A percentile compares a stretch with the other conserved stretches of the same genome.
These are phyloP conservation scores for Eledona agricola DNA, from an alignment of 2,888 invertebrate species.

Conservation along the genomic window DNA sequence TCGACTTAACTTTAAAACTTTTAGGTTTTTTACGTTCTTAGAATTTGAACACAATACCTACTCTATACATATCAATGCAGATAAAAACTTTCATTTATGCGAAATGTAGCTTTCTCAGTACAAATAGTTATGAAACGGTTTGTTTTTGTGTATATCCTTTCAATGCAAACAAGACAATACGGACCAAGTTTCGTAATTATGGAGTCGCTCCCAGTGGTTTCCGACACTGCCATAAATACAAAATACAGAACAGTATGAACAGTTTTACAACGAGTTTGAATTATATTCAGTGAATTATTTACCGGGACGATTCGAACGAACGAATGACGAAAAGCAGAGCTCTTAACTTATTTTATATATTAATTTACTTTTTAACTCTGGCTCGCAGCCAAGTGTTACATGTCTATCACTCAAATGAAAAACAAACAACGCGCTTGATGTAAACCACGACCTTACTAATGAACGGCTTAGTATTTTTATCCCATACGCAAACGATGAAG, in stretches of 20 bases:
- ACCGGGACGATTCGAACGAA: conserved; percentile 13
- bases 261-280: conserved; percentile 15
- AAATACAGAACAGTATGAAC: conserved; percentile 10
- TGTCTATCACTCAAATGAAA: conserved; percentile 31
- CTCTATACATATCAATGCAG: no score
- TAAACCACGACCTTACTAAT: conserved; percentile 34
- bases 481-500: conserved; percentile 6
- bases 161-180: conserved; percentile 43
- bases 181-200: conserved; percentile 45
- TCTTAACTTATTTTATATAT: conserved; percentile 14
- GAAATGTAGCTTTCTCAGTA: conserved; percentile 29
- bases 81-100: conserved; percentile 1
- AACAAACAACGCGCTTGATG: conserved; percentile 33
- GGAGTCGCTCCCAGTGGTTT: conserved; percentile 11
- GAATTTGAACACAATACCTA: no score
- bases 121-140: conserved; percentile 34
- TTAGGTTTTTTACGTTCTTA: no score
- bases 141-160: conserved; percentile 41
- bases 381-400: conserved; percentile 32
- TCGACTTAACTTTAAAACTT: no score
- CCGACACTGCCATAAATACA: conserved; percentile 19
- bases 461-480: conserved; percentile 32
- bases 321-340: conserved; percentile 25
- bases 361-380: conserved; percentile 20
- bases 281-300: conserved; percentile 32